phyloP scores from a whole-genome alignment of 1,140 invertebrate genomes.

The Calliopsis andreniformis region DNA sequence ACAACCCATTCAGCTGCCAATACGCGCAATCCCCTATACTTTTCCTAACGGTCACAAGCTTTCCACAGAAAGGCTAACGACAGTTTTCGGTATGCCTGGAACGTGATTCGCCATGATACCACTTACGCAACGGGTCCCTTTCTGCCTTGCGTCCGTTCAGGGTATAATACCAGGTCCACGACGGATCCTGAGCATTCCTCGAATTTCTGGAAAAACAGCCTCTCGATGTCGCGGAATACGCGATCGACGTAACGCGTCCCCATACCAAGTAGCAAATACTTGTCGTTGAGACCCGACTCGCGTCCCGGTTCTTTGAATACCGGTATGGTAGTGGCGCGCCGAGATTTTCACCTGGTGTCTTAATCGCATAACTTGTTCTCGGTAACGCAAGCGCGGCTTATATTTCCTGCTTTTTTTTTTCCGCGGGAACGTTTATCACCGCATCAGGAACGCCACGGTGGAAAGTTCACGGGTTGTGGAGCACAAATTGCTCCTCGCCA shows the following conservation, averaged over 20 bases:
- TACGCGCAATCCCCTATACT: neutral
- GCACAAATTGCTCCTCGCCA: conserved; percentile 26
- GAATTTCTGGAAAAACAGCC: conserved; percentile 51
- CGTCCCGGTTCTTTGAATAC: conserved; percentile 54
- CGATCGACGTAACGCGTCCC: conserved; percentile 39
- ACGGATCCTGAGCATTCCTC: conserved; percentile 40
- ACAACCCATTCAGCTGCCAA: too few species aligned
- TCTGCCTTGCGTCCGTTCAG: neutral
- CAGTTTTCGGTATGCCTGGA: conserved; percentile 17
- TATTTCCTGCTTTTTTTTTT: conserved; percentile 40
- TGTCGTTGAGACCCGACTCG: conserved; percentile 29
- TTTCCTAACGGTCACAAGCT: neutral
- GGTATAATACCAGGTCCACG: neutral
- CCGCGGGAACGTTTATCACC: conserved; percentile 25
- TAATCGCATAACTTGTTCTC: conserved; percentile 48
- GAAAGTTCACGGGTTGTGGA: conserved; percentile 43
- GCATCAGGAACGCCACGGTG: conserved; percentile 25
- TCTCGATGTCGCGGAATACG: conserved; percentile 39
- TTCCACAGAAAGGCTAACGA: conserved; percentile 24
- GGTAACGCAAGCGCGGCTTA: conserved; percentile 52
- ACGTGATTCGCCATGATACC: conserved; percentile 33
- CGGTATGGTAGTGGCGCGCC: conserved; percentile 46
- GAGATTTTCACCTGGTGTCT: conserved; percentile 45
- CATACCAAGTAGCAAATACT: conserved; percentile 51
- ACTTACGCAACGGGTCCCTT: conserved; percentile 37